Conservation (phyloP, 2,888 invertebrate species). For the Buathra laborator region DNA sequence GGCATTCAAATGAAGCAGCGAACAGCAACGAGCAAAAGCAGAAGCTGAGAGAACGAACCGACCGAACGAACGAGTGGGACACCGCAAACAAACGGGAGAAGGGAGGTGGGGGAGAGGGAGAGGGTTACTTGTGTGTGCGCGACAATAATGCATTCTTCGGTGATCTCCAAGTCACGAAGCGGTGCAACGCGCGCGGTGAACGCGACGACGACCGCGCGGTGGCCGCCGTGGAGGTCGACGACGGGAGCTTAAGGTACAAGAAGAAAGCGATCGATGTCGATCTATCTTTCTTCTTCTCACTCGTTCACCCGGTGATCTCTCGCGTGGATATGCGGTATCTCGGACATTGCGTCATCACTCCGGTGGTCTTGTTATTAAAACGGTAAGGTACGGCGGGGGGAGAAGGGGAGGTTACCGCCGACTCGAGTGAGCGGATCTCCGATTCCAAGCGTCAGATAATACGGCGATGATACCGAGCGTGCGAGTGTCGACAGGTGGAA, state of each 20-base stretch:
- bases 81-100: not conserved
- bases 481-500: slow-evolving; percentile 54
- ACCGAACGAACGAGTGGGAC: slow-evolving; percentile 34
- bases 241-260: slow-evolving; percentile 49
- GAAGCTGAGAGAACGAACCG: slow-evolving; percentile 50
- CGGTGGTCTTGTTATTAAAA: slow-evolving; percentile 76
- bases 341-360: slow-evolving; percentile 75
- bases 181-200: slow-evolving; percentile 59
- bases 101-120: not conserved
- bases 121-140: slow-evolving; percentile 32
- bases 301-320: slow-evolving; percentile 44
- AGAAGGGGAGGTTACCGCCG: not conserved
- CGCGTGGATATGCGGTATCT: slow-evolving; percentile 63
- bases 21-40: slow-evolving; percentile 35
- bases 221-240: slow-evolving; percentile 65
- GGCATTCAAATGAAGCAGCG: slow-evolving; percentile 77
- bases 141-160: slow-evolving; percentile 71
- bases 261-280: slow-evolving; percentile 54
- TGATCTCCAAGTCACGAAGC: slow-evolving; percentile 69
- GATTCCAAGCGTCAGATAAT: slow-evolving; percentile 21
- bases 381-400: slow-evolving; percentile 62
- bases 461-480: slow-evolving; percentile 13
- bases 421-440: slow-evolving; percentile 49
- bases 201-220: slow-evolving; percentile 52
- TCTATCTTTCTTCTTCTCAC: slow-evolving; percentile 39